Evolutionary conservation across 2,113 vertebrate genomes (phyloP), one percentile per base, ranked within the genome.

Genomic region (Nesoenas mayeri): DNA sequence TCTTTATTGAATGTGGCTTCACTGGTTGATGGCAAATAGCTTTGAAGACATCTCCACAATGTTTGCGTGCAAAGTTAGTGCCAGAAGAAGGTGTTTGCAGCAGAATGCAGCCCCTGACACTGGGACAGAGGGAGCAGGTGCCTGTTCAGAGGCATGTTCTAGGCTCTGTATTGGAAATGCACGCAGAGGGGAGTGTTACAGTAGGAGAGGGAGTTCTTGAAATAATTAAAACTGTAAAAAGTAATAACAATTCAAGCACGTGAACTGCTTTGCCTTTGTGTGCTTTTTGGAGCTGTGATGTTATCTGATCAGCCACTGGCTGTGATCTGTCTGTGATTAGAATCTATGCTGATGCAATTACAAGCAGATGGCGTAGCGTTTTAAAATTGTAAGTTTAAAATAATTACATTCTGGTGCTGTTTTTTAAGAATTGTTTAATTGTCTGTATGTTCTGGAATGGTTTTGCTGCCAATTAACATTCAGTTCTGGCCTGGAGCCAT

Each of bases 401-500:
- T 88, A 79, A 95, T 94, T 83, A n/a, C 60, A 32, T 86, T 80
- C 67, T 88, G 64, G 25, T 74, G 26, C 66, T 70, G 28, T 13
- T 92, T 95, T 88, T 69, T 0, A 47, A 83, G 85, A 83, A 62
- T 91, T 77, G 88, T 74, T 95, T 88, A 86, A 80, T 94, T 88
- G 24, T 85, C 73, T 79, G 4, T 84, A 29, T 80, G 64, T 60
- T 94, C 85, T 77, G 15, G 56, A 78, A 72, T 93, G 31, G 67
- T 78, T 90, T 86, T 78, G 12, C 65, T 93, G 61, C 65, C 61
- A 69, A 14, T 86, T 93, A 67, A 38, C 58, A 78, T 75, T 78
- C 53, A 61, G 10, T 86, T 81, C 77, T 96, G 95, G 95, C 92
- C 40, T 29, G 22, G 53, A 86, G 93, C 90, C 93, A 95, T 85